These are phyloP conservation scores for Neodiprion virginianus DNA, from an alignment of 1,140 invertebrate genomes.

Conservation along the genomic window DNA sequence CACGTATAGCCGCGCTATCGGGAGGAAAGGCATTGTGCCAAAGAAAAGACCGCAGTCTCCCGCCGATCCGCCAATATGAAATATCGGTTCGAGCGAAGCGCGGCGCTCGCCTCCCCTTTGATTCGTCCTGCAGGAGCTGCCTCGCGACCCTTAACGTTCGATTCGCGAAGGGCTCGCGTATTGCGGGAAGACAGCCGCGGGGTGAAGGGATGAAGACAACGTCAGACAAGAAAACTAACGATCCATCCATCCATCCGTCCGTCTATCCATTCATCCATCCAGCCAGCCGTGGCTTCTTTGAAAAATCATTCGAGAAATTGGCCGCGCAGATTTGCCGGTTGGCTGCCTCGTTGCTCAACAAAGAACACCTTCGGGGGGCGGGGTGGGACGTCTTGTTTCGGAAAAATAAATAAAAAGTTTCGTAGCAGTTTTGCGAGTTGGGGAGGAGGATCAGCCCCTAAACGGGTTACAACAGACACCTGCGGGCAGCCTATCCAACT, in stretches of 20 bases:
- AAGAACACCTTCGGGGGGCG: not conserved
- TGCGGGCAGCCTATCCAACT: not conserved
- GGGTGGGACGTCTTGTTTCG: not conserved
- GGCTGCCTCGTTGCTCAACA: not conserved
- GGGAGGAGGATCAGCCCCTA: not conserved
- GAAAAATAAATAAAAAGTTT: constrained; percentile 3
- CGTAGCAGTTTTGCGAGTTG: not conserved
- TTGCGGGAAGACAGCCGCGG: constrained; percentile 6
- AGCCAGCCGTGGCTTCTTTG: not conserved
- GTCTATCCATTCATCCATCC: not conserved
- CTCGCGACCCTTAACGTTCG: not conserved
- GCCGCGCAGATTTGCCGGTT: not conserved
- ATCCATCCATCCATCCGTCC: not conserved
- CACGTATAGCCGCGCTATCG: not conserved
- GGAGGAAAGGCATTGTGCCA: not conserved
- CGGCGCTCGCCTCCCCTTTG: not conserved
- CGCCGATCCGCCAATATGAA: constrained; percentile 3
- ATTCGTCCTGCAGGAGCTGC: not conserved
- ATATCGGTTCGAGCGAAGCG: not conserved
- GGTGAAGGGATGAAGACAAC: not conserved
- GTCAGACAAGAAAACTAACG: not conserved
- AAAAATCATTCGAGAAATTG: constrained; percentile 7
- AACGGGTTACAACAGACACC: constrained; percentile 1
- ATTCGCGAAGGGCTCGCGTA: not conserved
- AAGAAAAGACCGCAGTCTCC: not conserved